These are phyloP conservation scores for Tokudaia tokunoshimensis DNA, from an alignment of 2,797 vertebrate species.

Conservation along the genomic window DNA sequence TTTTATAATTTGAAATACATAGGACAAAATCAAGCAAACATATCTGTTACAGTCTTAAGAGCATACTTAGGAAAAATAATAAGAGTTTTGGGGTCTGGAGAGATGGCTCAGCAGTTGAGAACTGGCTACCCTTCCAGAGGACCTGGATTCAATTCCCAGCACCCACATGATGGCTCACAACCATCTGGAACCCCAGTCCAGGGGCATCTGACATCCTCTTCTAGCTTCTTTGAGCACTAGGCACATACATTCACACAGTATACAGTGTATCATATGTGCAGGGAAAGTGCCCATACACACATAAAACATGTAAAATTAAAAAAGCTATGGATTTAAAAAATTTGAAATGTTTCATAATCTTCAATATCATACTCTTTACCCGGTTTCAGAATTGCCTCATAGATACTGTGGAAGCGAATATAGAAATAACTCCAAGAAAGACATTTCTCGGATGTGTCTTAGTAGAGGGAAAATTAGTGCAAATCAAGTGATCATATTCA, in stretches of 20 bases:
- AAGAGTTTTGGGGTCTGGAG: background rate
- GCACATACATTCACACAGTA: background rate
- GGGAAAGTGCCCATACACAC: background rate
- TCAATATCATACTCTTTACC: background rate
- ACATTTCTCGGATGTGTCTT: background rate
- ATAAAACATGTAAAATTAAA: background rate
- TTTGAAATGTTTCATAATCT: constrained; percentile 29
- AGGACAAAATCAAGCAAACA: background rate
- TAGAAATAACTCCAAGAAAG: background rate
- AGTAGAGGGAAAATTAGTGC: background rate
- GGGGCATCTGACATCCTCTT: background rate
- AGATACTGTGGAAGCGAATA: constrained; percentile 19
- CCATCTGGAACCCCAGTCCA: background rate
- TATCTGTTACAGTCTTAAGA: constrained; percentile 2
- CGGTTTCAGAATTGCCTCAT: background rate
- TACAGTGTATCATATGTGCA: background rate
- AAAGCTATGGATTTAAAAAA: background rate
- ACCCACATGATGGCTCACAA: background rate
- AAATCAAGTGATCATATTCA: accelerated
- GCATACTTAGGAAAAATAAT: background rate
- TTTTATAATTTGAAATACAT: constrained; percentile 30
- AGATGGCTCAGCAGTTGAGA: background rate
- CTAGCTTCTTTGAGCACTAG: background rate
- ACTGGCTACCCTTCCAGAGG: background rate
- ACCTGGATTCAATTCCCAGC: background rate